Conservation (phyloP, 2,113 vertebrate species). For the Scatophagus argus region DNA sequence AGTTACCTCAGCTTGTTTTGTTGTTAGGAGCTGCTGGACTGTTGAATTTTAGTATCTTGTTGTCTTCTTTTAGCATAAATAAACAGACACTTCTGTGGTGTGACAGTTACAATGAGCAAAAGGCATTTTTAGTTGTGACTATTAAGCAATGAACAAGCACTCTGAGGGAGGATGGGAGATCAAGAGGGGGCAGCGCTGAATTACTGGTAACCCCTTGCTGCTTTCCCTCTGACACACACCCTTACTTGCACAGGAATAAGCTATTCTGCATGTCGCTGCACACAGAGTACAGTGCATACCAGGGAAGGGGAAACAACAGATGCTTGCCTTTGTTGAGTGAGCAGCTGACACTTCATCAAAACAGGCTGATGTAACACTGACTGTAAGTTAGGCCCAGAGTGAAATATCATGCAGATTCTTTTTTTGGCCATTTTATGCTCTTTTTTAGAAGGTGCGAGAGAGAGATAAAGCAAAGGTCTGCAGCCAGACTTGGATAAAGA, state of each 20-base stretch:
- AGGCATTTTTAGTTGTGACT: neutral
- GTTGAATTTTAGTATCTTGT: neutral
- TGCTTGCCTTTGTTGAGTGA: slow-evolving; percentile 3
- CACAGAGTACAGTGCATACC: neutral
- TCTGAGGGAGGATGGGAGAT: neutral
- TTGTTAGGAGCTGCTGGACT: neutral
- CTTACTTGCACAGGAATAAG: neutral
- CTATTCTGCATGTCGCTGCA: neutral
- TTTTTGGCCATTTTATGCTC: neutral
- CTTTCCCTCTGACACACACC: neutral
- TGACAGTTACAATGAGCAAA: neutral
- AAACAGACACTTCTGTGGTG: neutral
- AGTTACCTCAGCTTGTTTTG: neutral
- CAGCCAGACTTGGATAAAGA: neutral
- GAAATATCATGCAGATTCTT: neutral
- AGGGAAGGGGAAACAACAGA: neutral
- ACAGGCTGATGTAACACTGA: neutral
- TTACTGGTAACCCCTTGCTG: slow-evolving; percentile 23
- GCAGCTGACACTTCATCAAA: slow-evolving; percentile 9
- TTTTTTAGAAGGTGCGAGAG: neutral
- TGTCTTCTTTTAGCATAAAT: neutral
- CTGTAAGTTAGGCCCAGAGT: neutral
- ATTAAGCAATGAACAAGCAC: neutral
- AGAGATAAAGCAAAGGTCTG: neutral
- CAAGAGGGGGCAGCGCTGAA: neutral